Percentiles rank a stretch among this genome's conserved stretches.
Conservation (phyloP, 2,888 invertebrate species). For the Tiliacea aurago region DNA sequence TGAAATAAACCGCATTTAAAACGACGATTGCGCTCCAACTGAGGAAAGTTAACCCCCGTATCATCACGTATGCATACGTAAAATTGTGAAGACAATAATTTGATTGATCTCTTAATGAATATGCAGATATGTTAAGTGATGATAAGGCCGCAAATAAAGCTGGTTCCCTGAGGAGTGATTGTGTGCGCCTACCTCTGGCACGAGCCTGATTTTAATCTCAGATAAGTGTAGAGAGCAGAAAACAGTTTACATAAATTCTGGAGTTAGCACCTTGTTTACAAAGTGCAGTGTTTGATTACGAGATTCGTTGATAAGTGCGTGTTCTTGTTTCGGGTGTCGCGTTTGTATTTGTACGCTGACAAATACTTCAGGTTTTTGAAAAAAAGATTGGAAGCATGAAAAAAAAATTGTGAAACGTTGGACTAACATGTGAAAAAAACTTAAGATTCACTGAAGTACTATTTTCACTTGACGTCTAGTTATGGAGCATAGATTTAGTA, state of each 20-base stretch:
- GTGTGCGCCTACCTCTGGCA: conserved; percentile 82
- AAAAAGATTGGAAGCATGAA: neutral
- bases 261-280: conserved; percentile 90
- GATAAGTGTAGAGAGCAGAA: conserved; percentile 85
- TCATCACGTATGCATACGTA: conserved; percentile 66
- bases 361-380: conserved; percentile 14
- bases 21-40: conserved; percentile 42
- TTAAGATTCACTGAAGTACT: neutral
- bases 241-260: conserved; percentile 90
- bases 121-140: conserved; percentile 88
- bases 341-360: conserved; percentile 41
- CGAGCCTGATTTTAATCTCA: conserved; percentile 89
- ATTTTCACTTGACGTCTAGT: neutral
- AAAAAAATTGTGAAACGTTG: neutral
- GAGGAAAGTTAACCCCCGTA: conserved; percentile 58
- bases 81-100: conserved; percentile 77
- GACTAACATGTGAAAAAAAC: neutral
- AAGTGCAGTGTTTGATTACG: conserved; percentile 88
- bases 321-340: conserved; percentile 66
- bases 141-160: conserved; percentile 87
- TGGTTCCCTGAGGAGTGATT: conserved; percentile 87
- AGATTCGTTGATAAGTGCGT: conserved; percentile 83
- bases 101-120: conserved; percentile 90
- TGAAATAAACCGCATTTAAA: conserved; percentile 43
- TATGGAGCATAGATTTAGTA: neutral